phyloP scores from a whole-genome alignment of 37 sponge, comb jelly and placozoan species.

The Crambe crambe region DNA sequence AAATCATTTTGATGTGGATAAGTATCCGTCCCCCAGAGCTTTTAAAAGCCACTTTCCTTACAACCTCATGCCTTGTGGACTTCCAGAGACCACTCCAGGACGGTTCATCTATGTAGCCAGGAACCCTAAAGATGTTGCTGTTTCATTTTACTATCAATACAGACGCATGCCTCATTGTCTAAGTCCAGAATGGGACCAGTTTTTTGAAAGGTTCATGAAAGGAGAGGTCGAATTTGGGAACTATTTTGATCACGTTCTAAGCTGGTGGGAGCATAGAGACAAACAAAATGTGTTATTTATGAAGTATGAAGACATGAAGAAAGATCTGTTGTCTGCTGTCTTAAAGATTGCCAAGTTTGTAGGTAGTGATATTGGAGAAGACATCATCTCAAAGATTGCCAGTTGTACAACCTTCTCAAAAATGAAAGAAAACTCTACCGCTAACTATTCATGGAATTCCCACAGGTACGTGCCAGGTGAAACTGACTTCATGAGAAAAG shows the following conservation, averaged over 20 bases:
- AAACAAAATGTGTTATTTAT: constrained; percentile 47
- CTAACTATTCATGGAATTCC: constrained; percentile 46
- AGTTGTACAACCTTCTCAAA: constrained; percentile 19
- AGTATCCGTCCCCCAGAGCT: neutral
- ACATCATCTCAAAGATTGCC: constrained; percentile 12
- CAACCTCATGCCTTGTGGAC: too few species aligned
- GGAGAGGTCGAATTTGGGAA: constrained; percentile 22
- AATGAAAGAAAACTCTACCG: constrained; percentile 35
- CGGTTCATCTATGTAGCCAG: too few species aligned
- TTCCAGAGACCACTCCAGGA: too few species aligned
- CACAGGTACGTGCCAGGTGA: too few species aligned
- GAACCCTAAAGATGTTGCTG: too few species aligned
- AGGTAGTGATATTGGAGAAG: constrained; percentile 21
- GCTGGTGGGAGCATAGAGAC: constrained; percentile 57
- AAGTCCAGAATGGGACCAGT: constrained; percentile 1
- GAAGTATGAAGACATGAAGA: constrained; percentile 65
- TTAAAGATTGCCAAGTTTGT: constrained; percentile 32
- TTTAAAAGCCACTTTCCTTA: neutral
- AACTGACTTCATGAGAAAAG: too few species aligned
- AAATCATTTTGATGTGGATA: neutral
- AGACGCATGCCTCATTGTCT: neutral
- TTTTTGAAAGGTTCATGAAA: neutral
- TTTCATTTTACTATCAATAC: too few species aligned
- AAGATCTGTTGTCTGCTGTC: constrained; percentile 2
- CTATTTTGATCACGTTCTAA: constrained; percentile 62